Evolutionary conservation across 2,797 vertebrate species (phyloP), one percentile per base, ranked within the genome.

Genomic region (Garrulus glandarius): DNA sequence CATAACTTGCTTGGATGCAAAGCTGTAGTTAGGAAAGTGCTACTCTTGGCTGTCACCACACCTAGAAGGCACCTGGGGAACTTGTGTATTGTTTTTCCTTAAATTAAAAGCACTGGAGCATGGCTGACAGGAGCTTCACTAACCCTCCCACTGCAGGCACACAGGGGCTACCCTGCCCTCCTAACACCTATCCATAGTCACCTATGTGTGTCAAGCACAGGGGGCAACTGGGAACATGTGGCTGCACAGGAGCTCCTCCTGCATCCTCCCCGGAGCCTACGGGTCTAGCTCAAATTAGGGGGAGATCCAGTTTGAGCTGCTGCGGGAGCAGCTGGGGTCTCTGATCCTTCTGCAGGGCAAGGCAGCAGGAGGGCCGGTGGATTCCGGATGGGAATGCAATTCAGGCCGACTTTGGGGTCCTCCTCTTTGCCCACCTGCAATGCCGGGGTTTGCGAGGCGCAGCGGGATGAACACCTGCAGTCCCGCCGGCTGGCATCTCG

Each of bases 101-200:
- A 9, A 47, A 65, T 37, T 26, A 61, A 60, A 60, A 68, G 29
- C 64, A 34, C 5, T 29, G 29, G 27, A 36, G 49, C 11, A 4
- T 3, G 6, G 32, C 67, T 67, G 70, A 22, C 14, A 20, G 32
- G 13, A 44, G 22, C 49, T 41, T 89, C 18, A 1, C 30, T 59
- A 20, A 17, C 37, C 10, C 39, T 68, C 41, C 37, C 19, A 6
- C 14, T 44, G 10, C 32, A 24, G 23, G 60, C 24, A 23, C 4
- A 9, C 1, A 15, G 27, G 4, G 23, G 5, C 2, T 32, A 68
- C 22, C n/a, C 67, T 65, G 49, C 59, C 61, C 69, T 78, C 18
- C 43, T 22, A 21, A 34, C 26, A 13, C 22, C 3, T 2, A 6
- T n/a, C 53, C 13, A 0, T 2, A 3, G 18, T 52, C 32, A 37